Evolutionary conservation across 2,888 invertebrate genomes (phyloP), one percentile per base, ranked within the genome.

Genomic region (Sesia apiformis): DNA sequence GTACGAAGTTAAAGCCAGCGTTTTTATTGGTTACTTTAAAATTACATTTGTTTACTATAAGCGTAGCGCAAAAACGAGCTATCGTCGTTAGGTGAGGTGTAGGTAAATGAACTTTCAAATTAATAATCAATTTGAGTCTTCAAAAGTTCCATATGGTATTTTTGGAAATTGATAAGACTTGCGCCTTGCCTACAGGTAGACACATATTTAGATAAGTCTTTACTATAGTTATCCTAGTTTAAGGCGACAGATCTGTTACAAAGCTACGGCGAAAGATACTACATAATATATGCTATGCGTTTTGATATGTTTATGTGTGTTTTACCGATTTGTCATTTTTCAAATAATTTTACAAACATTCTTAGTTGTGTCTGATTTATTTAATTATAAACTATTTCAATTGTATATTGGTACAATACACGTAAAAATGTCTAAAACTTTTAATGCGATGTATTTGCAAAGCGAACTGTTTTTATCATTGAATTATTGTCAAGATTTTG

Each of bases 171-270:
- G n/a, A 43, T 6, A 8, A 7, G 7, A 43, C 43, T 43, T 43
- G 23, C 43, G 43, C 43, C 46, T 46, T 46, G n/a, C 46, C 46
- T 46, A 23, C 46, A 46, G 46, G 23, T 65, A 60, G 60, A 63
- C 60, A 59, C 58, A 53, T 54, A 56, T 56, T 70, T 65, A 63
- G 66, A n/a, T 81, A 83, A 85, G 80, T 78, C 76, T 81, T 78
- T 63, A 70, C 71, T 63, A 78, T 83, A 86, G 80, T 79, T 46
- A 77, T 77, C 69, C 60, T 83, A 83, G 81, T 73, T 59, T 81
- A 87, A 86, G 78, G 78, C 76, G 76, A 78, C 82, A 81, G 84
- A 80, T 87, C 85, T 84, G 86, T 81, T 68, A 79, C 75, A 72
- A 74, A 72, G 83, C 83, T 79, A 76, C 76, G 76, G 85, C 86